Base-by-base conservation (phyloP, 2,888 invertebrate species). In the Steinernema carpocapsae region DNA sequence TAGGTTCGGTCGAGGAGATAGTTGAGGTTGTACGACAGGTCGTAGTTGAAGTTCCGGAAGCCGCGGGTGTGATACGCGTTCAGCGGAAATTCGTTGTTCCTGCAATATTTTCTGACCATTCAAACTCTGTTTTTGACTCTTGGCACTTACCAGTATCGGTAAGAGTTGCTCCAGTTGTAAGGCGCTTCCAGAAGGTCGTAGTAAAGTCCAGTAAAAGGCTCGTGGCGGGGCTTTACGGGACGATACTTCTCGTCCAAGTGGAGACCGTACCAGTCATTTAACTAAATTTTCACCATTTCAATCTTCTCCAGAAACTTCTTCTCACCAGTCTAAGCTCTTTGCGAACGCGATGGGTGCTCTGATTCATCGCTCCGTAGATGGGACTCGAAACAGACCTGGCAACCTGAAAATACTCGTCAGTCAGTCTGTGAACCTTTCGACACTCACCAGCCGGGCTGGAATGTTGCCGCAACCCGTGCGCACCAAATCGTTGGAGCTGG, bases 11-110 rank as follows among this genome's bases (percentile, higher is more conserved):
- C 64, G 64, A 64, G 64, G 37, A 64, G 64, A 37, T 64, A 64
- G 64, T 64, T 64, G 64, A 64, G 64, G 19, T 64, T 64, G 64
- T 64, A 64, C 29, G 64, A 64, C 64, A 64, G 64, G 64, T 64
- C 64, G 17, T 64, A 64, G 64, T 64, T 64, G 64, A 64, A 64
- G 64, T 64, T 64, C n/a, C 64, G 12, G 64, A 64, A 64, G 10
- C 64, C 64, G 32, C 64, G 32, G 29, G 29, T 64, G 64, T 64
- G 64, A 32, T 64, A 64, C 1, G 64, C 64, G 64, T 64, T 64
- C 17, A 64, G 64, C 17, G 64, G 64, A n/a, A 64, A 64, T 14
- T 64, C 64, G 32, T 22, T 64, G 64, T 64, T 64, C 64, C 64
- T 64, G 64, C 3, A 56, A 56, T 19, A 6, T 37, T 10, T 3